Conservation (phyloP, 2,113 vertebrate species). For the Alces alces region DNA sequence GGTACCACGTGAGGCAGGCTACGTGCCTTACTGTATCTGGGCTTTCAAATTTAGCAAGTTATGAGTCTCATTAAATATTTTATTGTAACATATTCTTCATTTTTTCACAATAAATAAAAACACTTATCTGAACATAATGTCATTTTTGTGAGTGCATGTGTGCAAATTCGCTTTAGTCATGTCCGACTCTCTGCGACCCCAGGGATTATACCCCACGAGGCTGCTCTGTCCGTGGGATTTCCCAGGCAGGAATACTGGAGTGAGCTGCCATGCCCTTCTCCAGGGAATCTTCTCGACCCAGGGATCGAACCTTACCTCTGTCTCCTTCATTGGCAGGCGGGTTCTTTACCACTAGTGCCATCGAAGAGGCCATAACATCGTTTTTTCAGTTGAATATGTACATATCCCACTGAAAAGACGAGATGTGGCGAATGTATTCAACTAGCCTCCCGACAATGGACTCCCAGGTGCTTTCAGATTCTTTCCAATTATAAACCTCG, state of each 20-base stretch:
- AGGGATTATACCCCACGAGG: rapidly evolving
- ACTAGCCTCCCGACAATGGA: not conserved
- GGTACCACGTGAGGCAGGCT: rapidly evolving
- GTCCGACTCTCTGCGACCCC: not conserved
- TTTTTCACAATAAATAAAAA: not conserved
- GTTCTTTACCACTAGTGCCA: not conserved
- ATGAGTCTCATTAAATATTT: not conserved
- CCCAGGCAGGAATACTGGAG: not conserved
- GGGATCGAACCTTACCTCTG: not conserved
- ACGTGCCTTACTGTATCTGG: rapidly evolving
- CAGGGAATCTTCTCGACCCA: not conserved
- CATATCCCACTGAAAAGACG: rapidly evolving
- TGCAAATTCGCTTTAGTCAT: rapidly evolving
- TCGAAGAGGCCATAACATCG: rapidly evolving
- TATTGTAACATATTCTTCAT: not conserved
- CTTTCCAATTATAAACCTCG: not conserved
- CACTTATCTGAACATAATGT: not conserved
- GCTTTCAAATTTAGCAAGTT: not conserved
- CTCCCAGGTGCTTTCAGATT: not conserved
- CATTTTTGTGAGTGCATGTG: rapidly evolving
- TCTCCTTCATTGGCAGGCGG: not conserved
- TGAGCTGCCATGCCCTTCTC: not conserved
- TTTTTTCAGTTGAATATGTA: not conserved
- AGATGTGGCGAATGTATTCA: rapidly evolving
- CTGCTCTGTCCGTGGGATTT: not conserved